A percentile compares a stretch with the other conserved stretches of the same genome.
These are phyloP conservation scores for Smutsia gigantea DNA, from an alignment of 2,797 vertebrate genomes.

Conservation along the genomic window DNA sequence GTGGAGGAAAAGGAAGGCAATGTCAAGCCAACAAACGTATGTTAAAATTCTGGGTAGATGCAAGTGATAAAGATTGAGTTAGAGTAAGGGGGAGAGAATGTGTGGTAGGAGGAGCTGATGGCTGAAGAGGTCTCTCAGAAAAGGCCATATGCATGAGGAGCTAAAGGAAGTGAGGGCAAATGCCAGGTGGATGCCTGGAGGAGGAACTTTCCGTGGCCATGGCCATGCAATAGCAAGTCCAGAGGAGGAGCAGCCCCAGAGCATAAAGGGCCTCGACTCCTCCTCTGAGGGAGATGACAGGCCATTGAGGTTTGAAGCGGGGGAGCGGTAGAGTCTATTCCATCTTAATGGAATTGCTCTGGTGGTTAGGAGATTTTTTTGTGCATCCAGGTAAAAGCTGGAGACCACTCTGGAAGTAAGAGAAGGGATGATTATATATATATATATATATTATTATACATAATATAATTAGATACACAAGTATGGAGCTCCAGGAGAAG, in stretches of 20 bases:
- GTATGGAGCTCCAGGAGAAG: background rate
- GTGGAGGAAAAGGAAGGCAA: background rate
- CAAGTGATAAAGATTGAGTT: background rate
- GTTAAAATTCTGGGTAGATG: background rate
- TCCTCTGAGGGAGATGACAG: rapidly evolving
- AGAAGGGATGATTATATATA: background rate
- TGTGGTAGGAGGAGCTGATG: too few relatives aligned
- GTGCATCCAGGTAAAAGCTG: background rate
- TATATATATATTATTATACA: too few relatives aligned
- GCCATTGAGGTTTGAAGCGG: background rate
- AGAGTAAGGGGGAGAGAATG: background rate
- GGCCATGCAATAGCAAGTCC: background rate
- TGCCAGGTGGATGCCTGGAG: rapidly evolving
- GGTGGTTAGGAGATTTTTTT: background rate
- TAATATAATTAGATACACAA: too few relatives aligned
- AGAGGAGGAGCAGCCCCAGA: background rate
- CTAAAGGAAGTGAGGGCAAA: background rate
- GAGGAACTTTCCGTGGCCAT: background rate
- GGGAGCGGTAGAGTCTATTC: background rate
- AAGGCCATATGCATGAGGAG: background rate
- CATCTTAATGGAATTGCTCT: background rate
- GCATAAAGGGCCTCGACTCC: rapidly evolving
- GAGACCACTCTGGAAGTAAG: background rate
- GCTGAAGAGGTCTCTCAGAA: background rate
- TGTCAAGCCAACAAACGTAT: background rate